A percentile compares a stretch with the other conserved stretches of the same genome.
phyloP scores from a whole-genome alignment of 2,888 invertebrate species.

The Gerris lacustris region DNA sequence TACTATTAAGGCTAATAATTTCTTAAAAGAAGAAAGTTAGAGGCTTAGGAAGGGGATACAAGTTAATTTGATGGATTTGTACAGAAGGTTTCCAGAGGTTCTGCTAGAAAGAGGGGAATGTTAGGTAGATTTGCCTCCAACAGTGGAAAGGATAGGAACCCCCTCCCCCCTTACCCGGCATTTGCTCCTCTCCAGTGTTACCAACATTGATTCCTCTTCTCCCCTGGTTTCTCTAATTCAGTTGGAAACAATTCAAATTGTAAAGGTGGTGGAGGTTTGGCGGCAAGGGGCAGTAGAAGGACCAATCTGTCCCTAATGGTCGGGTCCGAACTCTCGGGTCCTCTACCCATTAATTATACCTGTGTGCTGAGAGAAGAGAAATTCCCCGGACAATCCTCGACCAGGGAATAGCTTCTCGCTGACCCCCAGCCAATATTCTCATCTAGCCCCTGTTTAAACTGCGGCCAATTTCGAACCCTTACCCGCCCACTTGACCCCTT shows the following conservation, averaged over 20 bases:
- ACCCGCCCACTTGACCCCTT: too few relatives aligned
- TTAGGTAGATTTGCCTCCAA: neutral
- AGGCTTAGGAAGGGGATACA: neutral
- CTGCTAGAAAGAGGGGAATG: neutral
- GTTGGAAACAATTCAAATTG: conserved; percentile 3
- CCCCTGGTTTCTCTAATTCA: neutral
- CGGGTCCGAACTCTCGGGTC: neutral
- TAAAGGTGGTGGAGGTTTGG: neutral
- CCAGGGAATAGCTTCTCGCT: neutral
- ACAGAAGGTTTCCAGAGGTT: neutral
- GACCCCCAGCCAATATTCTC: too few relatives aligned
- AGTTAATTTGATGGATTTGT: conserved; percentile 3
- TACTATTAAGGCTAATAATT: too few relatives aligned
- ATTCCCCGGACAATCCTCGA: neutral
- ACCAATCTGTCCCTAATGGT: conserved; percentile 2
- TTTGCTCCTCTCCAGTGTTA: too few relatives aligned
- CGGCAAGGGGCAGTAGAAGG: too few relatives aligned
- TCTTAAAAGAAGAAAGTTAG: neutral
- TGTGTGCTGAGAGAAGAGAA: neutral
- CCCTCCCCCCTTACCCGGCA: too few relatives aligned
- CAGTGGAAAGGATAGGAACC: too few relatives aligned
- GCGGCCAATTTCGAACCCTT: too few relatives aligned
- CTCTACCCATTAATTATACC: neutral
- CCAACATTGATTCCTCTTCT: neutral
- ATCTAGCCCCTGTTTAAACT: too few relatives aligned